Base-by-base conservation (phyloP, 2,113 vertebrate species). In the Merops nubicus region DNA sequence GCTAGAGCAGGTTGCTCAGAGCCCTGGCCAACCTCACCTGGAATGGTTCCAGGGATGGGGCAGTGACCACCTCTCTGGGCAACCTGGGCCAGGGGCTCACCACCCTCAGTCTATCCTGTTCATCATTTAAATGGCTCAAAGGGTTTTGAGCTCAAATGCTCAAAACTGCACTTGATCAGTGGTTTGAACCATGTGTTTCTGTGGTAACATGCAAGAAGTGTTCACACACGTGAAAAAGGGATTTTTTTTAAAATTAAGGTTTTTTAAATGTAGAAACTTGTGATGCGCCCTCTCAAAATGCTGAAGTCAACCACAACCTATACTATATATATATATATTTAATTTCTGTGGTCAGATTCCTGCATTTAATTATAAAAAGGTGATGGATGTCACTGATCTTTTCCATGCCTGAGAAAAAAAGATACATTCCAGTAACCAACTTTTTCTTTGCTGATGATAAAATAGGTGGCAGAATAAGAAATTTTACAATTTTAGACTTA, bases 321-420 rank as follows among this genome's bases (percentile, higher is more conserved):
- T 8, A 59, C 7, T 48, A 4, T 8, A 2, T 29, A 4, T 56
- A n/a, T n/a, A n/a, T n/a, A n/a, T n/a, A n/a, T n/a, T n/a, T n/a
- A 67, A 42, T 17, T 38, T 45, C 10, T 9, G 11, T 20, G 18
- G 9, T 73, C 48, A 60, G 29, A 69, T 69, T 77, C 85, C 50
- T 85, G 3, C 67, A 54, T 64, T 91, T 78, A 70, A 38, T 42
- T 54, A 65, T 69, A 50, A 82, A 87, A 81, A 48, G 36, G 17
- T 64, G 29, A 56, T 36, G 23, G 5, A 23, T 43, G 5, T 67
- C 50, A 69, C 9, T 28, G 12, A n/a, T 59, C 33, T 74, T 92
- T 80, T 67, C 42, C 9, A 10, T 14, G 13, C 56, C 53, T 28
- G 31, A 74, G 40, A 76, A 83, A 56, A 56, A 73, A 65, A 26